Evolutionary conservation across 2,797 vertebrate species (phyloP).

Genomic region (Acestrorhynchus altus): DNA sequence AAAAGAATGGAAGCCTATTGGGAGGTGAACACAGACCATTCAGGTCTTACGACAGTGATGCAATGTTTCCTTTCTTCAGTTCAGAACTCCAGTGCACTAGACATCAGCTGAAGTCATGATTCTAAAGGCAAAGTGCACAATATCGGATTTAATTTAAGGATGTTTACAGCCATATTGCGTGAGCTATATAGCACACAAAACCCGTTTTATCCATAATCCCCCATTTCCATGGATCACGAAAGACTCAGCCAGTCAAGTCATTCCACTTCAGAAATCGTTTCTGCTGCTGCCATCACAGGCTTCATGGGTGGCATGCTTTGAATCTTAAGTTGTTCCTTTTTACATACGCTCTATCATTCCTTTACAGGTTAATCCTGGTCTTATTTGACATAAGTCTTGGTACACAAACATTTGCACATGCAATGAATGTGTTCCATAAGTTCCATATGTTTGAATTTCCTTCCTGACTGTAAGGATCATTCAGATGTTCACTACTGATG

Average conservation of each 20-base stretch:
- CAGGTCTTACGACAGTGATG: not conserved
- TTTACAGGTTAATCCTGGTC: too few relatives aligned
- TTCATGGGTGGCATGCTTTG: not conserved
- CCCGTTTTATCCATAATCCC: not conserved
- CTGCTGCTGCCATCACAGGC: not conserved
- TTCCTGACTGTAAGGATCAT: too few relatives aligned
- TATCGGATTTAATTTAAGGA: not conserved
- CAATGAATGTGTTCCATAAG: too few relatives aligned
- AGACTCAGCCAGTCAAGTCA: not conserved
- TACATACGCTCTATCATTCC: not conserved
- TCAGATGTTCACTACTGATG: too few relatives aligned
- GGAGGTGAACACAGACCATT: not conserved
- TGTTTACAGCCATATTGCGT: too few relatives aligned
- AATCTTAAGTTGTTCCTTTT: not conserved
- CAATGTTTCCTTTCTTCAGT: not conserved
- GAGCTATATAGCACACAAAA: not conserved
- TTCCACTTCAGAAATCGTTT: not conserved
- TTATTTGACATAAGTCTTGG: too few relatives aligned
- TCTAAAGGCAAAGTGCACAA: not conserved
- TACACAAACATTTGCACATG: too few relatives aligned
- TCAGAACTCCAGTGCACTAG: not conserved
- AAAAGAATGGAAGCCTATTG: not conserved
- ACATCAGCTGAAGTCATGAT: not conserved
- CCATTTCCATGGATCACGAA: not conserved
- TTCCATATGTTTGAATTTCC: too few relatives aligned